These are phyloP conservation scores for Callimorpha dominula DNA, from an alignment of 2,888 invertebrate species.

Conservation along the genomic window DNA sequence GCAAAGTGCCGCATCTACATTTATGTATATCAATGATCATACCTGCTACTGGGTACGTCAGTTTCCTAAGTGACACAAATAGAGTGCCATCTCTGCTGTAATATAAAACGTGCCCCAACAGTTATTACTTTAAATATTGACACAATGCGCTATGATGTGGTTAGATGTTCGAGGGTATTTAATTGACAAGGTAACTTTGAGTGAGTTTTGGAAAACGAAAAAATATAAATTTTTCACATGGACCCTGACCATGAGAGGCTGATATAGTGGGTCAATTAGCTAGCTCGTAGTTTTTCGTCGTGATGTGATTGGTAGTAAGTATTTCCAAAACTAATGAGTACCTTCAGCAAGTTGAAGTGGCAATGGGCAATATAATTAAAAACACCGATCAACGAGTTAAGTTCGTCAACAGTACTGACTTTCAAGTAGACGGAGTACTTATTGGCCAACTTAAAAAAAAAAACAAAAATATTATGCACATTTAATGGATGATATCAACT, in stretches of 20 bases:
- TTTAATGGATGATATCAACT: too few relatives aligned
- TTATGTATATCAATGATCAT: constrained; percentile 4
- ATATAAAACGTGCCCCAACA: constrained; percentile 82
- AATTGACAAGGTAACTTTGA: neutral
- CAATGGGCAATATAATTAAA: neutral
- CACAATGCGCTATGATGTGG: constrained; percentile 50
- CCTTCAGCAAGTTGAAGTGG: neutral
- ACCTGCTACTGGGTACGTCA: constrained; percentile 44
- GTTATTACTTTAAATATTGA: constrained; percentile 70
- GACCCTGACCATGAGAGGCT: neutral
- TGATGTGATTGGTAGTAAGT: neutral
- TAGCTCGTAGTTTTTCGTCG: neutral
- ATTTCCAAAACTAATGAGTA: neutral
- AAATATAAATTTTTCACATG: neutral
- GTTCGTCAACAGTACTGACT: too few relatives aligned
- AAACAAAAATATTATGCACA: too few relatives aligned
- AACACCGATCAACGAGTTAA: too few relatives aligned
- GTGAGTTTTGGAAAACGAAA: neutral
- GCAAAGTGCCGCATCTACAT: constrained; percentile 32
- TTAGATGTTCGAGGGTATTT: constrained; percentile 44
- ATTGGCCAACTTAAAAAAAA: too few relatives aligned
- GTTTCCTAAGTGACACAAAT: constrained; percentile 81
- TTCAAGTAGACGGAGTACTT: too few relatives aligned
- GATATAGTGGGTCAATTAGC: neutral
- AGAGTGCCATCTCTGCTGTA: constrained; percentile 78